Evolutionary conservation across 2,888 invertebrate genomes (phyloP), one percentile per base, ranked within the genome.

Genomic region (Frankliniella intonsa): DNA sequence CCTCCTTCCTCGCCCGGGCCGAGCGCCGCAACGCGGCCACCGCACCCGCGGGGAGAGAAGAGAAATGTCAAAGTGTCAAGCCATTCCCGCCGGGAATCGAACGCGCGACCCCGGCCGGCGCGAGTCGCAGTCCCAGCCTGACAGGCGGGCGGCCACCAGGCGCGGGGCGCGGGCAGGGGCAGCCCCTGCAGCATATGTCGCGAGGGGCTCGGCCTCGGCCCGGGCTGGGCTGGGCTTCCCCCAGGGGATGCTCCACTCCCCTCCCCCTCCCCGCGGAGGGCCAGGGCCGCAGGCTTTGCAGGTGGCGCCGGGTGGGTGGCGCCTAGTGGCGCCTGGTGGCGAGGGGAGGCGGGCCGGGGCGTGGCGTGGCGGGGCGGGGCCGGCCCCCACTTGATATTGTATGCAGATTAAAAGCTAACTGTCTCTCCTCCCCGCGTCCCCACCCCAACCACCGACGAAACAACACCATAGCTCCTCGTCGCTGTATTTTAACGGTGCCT

Each of bases 331-430:
- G 38, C 38, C 38, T 38, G 38, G 38, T 38, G 38, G 38, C 38
- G 38, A 2, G 3, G 2, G 38, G 38, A 3, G 38, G 38, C 38
- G 38, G 2, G 38, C 3, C 3, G 38, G 5, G 38, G 38, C 38
- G 38, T 2, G 38, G 3, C 38, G 38, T 5, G 38, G 38, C 55
- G 17, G 17, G 55, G 5, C 55, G 7, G 55, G 5, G 38, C 38
- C 38, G 38, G 38, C 14, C 69, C 69, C 69, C 69, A 22, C 69
- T 69, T 22, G 69, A 76, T 76, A 76, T 22, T 76, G 69, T 76
- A 76, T 76, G 69, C 69, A 76, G 69, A 76, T 76, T 76, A 76
- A 76, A 76, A 76, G 69, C 69, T 76, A 76, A 76, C 69, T 76
- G 69, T 76, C 25, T 12, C 69, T 12, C 25, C 69, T 25, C 69